Percentiles rank a stretch among this genome's conserved stretches.
phyloP scores from a whole-genome alignment of 1,140 invertebrate genomes.

The Leptinotarsa texana region DNA sequence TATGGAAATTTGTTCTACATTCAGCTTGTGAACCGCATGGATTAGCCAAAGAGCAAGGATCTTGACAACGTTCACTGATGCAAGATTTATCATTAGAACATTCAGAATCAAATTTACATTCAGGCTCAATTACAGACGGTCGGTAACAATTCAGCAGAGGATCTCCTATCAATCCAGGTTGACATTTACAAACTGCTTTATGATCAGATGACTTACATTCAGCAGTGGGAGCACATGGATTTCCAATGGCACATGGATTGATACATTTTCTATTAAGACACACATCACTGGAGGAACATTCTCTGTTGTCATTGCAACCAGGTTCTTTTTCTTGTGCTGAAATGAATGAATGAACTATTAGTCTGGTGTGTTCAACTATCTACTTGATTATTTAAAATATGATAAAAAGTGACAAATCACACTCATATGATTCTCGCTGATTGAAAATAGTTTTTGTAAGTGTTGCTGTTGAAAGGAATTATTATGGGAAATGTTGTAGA shows the following conservation, averaged over 20 bases:
- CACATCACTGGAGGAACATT: constrained; percentile 72
- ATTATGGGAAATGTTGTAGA: not conserved
- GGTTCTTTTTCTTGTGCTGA: constrained; percentile 56
- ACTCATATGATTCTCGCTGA: not conserved
- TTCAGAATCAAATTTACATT: constrained; percentile 72
- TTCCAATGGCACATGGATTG: constrained; percentile 74
- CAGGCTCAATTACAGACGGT: constrained; percentile 57
- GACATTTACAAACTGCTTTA: constrained; percentile 76
- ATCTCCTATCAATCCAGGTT: constrained; percentile 75
- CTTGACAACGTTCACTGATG: constrained; percentile 74
- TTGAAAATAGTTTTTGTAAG: not conserved
- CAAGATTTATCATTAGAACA: constrained; percentile 79
- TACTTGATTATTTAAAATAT: too few relatives aligned
- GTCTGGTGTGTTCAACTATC: not conserved
- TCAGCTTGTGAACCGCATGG: constrained; percentile 80
- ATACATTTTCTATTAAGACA: constrained; percentile 76
- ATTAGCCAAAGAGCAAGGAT: constrained; percentile 75
- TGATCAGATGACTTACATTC: constrained; percentile 77
- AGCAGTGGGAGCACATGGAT: constrained; percentile 78
- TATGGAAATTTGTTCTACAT: constrained; percentile 72
- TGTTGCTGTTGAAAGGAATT: constrained; percentile 10
- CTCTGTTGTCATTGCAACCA: constrained; percentile 70
- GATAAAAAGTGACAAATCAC: too few relatives aligned
- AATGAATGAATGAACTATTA: constrained; percentile 9
- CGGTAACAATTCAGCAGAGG: constrained; percentile 74